Base-by-base conservation (phyloP, 35 echinoderm and acorn worm genomes). In the Heliocidaris erythrogramma region DNA sequence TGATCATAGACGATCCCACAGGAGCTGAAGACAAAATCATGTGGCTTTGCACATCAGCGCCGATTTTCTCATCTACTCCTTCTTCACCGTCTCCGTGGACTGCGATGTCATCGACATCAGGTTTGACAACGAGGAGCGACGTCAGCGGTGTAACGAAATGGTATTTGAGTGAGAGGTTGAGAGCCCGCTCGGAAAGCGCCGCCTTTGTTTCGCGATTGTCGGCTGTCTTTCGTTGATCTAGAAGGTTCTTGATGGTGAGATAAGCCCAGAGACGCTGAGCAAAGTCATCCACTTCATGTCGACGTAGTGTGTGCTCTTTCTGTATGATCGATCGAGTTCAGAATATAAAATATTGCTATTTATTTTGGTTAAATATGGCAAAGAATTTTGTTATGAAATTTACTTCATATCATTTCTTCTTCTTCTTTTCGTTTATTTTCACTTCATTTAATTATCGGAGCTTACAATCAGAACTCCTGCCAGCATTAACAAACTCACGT, bases 131-230 rank as follows among this genome's bases (percentile, higher is more conserved):
- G 30, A 99, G n/a, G 7, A 99, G 60, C 30, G 98, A 99, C 9
- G 98, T 96, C 95, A 99, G 93, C 86, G 98, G 96, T 52, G 97
- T 99, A 4, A 99, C 98, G 59, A 99, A 97, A 50, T 96, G 95
- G 92, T 99, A 99, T 93, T 96, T 97, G 49, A 99, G 92, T 13
- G 98, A 99, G 24, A 99, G 94, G 7, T 99, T 69, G 35, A 99
- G 95, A 0, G 98, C 98, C 94, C 88, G 85, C 16, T 90, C 35
- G 53, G 92, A 95, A n/a, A 99, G 52, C 18, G 30, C 31, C 18
- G 92, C 47, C 86, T 96, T 96, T 84, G 95, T 93, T 1, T 30
- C 30, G 9, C 65, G 71, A 12, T 93, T 65, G 30, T 94, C 86
- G 49, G 95, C 90, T 29, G 94, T 94, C 53, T 92, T 85, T 21